Percentiles rank a stretch among this genome's conserved stretches.
These are phyloP conservation scores for Neosalanx taihuensis DNA, from an alignment of 2,797 vertebrate species.

Conservation along the genomic window DNA sequence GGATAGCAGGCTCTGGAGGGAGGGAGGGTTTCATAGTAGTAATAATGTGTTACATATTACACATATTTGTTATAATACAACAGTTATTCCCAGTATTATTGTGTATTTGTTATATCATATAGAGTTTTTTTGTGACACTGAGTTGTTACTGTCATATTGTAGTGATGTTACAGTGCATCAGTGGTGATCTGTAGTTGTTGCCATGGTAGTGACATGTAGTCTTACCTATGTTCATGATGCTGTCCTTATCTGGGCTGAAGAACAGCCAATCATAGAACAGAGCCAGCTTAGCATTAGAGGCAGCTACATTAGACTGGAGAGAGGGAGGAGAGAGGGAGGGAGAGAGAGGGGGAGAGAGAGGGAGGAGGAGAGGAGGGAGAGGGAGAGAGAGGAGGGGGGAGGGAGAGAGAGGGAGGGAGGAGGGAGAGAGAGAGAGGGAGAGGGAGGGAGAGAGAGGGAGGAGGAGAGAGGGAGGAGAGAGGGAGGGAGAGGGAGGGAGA, in stretches of 20 bases:
- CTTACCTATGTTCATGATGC: constrained; percentile 98
- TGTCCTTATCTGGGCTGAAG: constrained; percentile 97
- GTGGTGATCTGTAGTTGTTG: neutral
- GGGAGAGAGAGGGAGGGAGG: neutral
- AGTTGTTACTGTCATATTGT: neutral
- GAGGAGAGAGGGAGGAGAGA: neutral
- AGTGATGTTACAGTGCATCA: too few relatives aligned
- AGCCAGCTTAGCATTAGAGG: constrained; percentile 95
- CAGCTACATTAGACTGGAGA: constrained; percentile 90
- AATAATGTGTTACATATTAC: too few relatives aligned
- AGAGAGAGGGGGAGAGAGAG: too few relatives aligned
- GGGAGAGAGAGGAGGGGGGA: neutral
- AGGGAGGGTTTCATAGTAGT: neutral
- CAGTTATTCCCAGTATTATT: too few relatives aligned
- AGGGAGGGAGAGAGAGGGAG: neutral
- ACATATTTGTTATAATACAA: too few relatives aligned
- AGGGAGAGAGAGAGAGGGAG: too few relatives aligned
- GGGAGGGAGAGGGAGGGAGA: neutral
- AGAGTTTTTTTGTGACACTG: neutral
- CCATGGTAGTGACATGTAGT: constrained; percentile 12
- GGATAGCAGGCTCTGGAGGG: constrained; percentile 86
- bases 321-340: too few relatives aligned
- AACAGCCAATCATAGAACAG: constrained; percentile 98
- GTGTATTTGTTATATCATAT: too few relatives aligned
- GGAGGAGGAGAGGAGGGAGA: neutral